These are phyloP conservation scores for Echeneis naucrates DNA, from an alignment of 2,797 vertebrate species.

Conservation along the genomic window DNA sequence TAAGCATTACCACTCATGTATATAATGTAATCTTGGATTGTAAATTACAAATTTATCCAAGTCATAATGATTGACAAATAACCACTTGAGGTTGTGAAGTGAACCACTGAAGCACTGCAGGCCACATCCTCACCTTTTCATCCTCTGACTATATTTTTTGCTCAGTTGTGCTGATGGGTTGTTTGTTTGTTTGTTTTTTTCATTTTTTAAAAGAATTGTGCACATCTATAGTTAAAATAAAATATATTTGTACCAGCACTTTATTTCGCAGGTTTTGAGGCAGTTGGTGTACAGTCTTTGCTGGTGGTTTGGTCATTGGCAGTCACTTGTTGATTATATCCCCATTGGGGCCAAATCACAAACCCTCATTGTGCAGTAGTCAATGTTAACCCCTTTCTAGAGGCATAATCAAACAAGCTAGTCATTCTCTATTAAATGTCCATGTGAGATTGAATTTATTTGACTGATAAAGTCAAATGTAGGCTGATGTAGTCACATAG, in stretches of 20 bases:
- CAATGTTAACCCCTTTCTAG: constrained; percentile 55
- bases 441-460: constrained; percentile 66
- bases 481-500: constrained; percentile 63
- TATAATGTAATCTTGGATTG: constrained; percentile 90
- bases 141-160: constrained; percentile 57
- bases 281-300: constrained; percentile 72
- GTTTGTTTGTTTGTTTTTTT: constrained; percentile 45
- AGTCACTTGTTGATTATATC: constrained; percentile 68
- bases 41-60: constrained; percentile 86
- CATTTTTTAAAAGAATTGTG: constrained; percentile 52
- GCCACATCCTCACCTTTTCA: constrained; percentile 67
- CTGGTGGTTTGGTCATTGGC: constrained; percentile 69
- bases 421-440: constrained; percentile 68
- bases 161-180: constrained; percentile 45
- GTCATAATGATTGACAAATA: constrained; percentile 77
- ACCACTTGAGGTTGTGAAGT: constrained; percentile 78
- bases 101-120: constrained; percentile 76
- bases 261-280: constrained; percentile 83
- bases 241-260: constrained; percentile 85
- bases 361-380: constrained; percentile 65
- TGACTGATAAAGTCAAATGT: constrained; percentile 64
- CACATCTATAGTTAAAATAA: constrained; percentile 76
- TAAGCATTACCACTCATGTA: constrained; percentile 87
- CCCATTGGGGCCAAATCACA: constrained; percentile 73
- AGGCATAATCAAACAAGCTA: constrained; percentile 58